Conservation (phyloP, 2,113 vertebrate species). For the Anser cygnoides region DNA sequence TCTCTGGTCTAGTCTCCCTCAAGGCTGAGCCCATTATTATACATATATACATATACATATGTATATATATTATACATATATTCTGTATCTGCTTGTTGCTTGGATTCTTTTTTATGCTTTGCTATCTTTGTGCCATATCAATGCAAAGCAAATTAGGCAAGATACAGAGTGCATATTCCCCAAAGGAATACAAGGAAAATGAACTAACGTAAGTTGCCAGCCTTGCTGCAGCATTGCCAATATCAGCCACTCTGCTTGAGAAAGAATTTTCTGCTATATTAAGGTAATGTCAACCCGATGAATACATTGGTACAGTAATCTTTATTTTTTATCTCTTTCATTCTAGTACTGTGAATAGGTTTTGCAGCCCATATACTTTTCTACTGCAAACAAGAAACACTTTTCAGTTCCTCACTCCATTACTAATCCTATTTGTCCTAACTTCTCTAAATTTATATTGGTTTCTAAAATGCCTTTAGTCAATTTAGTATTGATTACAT, state of each 20-base stretch:
- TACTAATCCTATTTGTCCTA: constrained; percentile 30
- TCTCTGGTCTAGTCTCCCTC: background rate
- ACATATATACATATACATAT: too few relatives aligned
- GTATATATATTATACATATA: background rate
- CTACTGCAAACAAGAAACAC: background rate
- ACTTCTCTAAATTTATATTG: background rate
- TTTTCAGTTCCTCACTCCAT: constrained; percentile 33
- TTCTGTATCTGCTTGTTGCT: background rate
- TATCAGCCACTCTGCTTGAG: constrained; percentile 21
- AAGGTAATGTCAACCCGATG: background rate
- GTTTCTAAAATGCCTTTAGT: constrained; percentile 15
- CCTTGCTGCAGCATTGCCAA: constrained; percentile 11
- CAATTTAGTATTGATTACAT: background rate
- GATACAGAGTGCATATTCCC: constrained; percentile 44
- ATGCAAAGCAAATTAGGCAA: constrained; percentile 34
- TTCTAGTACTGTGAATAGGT: constrained; percentile 26
- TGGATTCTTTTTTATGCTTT: constrained; percentile 56
- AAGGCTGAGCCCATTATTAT: background rate
- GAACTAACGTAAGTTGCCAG: constrained; percentile 12
- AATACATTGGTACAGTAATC: background rate
- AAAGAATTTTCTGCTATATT: constrained; percentile 22
- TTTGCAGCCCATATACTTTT: background rate
- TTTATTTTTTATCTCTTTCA: constrained; percentile 6
- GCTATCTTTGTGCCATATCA: constrained; percentile 54
- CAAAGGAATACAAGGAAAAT: constrained; percentile 51